phyloP scores from a whole-genome alignment of 2,113 vertebrate species.

The Chaetorhynchus papuensis region DNA sequence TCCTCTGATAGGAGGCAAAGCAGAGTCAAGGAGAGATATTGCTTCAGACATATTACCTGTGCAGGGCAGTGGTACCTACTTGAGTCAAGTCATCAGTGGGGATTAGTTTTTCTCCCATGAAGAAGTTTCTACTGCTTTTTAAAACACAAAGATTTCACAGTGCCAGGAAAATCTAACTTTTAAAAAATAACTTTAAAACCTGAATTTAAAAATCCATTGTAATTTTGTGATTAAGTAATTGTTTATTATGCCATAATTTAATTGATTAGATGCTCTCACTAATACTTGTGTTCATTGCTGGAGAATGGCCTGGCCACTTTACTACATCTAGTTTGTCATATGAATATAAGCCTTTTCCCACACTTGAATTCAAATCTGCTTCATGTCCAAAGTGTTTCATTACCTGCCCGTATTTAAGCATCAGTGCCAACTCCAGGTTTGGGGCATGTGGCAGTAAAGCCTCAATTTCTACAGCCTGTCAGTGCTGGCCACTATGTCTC shows the following conservation, averaged over 20 bases:
- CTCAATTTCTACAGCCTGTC: not conserved
- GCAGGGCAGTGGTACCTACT: not conserved
- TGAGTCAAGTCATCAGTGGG: not conserved
- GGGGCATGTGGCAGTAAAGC: not conserved
- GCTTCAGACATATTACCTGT: not conserved
- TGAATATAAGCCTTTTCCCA: not conserved
- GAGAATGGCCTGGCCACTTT: not conserved
- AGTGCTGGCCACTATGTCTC: fast-evolving
- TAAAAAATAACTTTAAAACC: not conserved
- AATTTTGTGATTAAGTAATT: not conserved
- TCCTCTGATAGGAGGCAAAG: not conserved
- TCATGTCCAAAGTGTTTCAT: not conserved
- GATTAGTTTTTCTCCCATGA: not conserved
- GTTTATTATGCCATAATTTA: not conserved
- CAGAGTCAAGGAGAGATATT: not conserved
- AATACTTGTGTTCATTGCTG: not conserved
- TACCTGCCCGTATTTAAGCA: not conserved
- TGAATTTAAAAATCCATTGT: not conserved
- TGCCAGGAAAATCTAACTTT: not conserved
- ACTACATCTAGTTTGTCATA: not conserved
- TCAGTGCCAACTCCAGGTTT: not conserved
- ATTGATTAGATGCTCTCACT: not conserved
- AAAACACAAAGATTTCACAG: not conserved
- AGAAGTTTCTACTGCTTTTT: not conserved
- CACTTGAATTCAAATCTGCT: not conserved